phyloP scores from a whole-genome alignment of 2,113 vertebrate genomes.

The Ciconia maguari region DNA sequence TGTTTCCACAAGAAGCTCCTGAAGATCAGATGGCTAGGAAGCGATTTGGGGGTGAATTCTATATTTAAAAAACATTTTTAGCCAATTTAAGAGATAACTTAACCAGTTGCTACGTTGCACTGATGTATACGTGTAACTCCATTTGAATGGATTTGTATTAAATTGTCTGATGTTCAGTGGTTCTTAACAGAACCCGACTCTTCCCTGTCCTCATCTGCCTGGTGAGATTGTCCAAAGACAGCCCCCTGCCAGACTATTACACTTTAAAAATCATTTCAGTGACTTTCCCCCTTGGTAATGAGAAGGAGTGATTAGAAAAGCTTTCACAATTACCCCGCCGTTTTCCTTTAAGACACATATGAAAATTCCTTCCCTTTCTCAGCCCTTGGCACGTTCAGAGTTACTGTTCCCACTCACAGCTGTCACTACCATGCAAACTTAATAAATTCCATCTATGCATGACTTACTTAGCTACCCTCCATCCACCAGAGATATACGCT shows the following conservation, averaged over 20 bases:
- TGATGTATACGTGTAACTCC: conserved; percentile 24
- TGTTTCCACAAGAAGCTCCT: neutral
- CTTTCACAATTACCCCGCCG: conserved; percentile 50
- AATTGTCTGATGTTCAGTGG: conserved; percentile 17
- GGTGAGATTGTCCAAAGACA: conserved; percentile 49
- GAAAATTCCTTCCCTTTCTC: conserved; percentile 56
- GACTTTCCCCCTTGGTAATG: conserved; percentile 47
- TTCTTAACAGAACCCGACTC: neutral
- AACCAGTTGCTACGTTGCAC: conserved; percentile 15
- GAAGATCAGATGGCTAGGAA: conserved; percentile 42
- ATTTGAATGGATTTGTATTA: conserved; percentile 40
- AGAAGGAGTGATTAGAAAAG: conserved; percentile 48
- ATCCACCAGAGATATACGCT: conserved; percentile 59
- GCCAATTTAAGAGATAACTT: conserved; percentile 43
- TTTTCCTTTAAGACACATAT: conserved; percentile 49
- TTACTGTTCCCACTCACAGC: conserved; percentile 60
- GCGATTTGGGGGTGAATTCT: conserved; percentile 25
- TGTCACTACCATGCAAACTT: conserved; percentile 64
- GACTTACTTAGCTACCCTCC: conserved; percentile 69
- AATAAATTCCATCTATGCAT: conserved; percentile 70
- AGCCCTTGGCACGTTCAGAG: conserved; percentile 52
- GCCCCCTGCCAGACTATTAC: conserved; percentile 31
- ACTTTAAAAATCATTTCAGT: conserved; percentile 46
- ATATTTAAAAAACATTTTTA: conserved; percentile 23
- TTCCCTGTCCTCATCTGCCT: conserved; percentile 11